Percentiles rank a stretch among this genome's conserved stretches.
phyloP scores from a whole-genome alignment of 2,113 vertebrate species.

The Tyto alba region DNA sequence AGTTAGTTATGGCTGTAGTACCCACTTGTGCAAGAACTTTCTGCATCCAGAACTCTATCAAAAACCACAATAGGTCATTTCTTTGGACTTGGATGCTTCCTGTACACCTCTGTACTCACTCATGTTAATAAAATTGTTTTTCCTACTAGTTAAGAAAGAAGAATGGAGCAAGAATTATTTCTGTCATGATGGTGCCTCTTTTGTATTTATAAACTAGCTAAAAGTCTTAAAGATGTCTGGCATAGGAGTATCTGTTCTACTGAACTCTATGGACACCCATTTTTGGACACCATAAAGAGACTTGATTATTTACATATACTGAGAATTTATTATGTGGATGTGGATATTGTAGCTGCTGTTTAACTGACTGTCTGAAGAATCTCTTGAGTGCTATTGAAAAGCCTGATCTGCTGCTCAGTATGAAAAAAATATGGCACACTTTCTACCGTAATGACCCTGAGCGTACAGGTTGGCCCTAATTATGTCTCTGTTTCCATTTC shows the following conservation, averaged over 20 bases:
- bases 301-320: not conserved
- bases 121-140: not conserved
- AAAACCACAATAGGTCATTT: not conserved
- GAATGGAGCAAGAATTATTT: not conserved
- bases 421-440: not conserved
- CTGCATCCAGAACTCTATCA: not conserved
- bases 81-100: not conserved
- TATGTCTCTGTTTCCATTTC: not conserved
- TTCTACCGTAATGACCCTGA: not conserved
- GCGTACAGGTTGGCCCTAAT: not conserved
- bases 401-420: not conserved
- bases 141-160: not conserved
- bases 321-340: not conserved
- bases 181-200: not conserved
- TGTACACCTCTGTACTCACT: not conserved
- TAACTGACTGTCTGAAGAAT: not conserved
- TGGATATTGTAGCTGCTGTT: not conserved
- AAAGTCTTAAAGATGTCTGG: not conserved
- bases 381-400: not conserved
- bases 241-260: fast-evolving
- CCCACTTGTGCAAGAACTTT: not conserved
- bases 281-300: not conserved
- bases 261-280: not conserved
- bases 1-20: not conserved
- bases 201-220: not conserved